Conservation (phyloP, 2,113 vertebrate genomes). For the Scortum barcoo region DNA sequence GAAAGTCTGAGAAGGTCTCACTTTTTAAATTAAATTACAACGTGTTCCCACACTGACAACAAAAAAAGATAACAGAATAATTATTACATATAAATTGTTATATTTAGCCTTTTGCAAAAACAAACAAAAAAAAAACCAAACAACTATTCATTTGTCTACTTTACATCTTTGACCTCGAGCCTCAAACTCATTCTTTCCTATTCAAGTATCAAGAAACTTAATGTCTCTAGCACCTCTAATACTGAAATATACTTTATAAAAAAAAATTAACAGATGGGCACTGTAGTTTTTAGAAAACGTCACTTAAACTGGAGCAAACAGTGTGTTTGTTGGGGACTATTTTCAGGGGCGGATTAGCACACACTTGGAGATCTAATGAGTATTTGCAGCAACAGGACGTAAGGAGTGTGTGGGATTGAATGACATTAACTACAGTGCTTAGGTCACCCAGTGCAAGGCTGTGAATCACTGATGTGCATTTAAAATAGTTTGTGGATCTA, state of each 20-base stretch:
- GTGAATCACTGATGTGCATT: neutral
- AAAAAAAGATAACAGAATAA: no score
- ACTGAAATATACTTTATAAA: neutral
- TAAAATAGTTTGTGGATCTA: neutral
- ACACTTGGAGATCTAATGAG: neutral
- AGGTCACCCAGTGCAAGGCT: neutral
- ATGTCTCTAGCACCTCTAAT: neutral
- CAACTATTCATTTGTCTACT: neutral
- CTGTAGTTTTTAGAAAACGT: neutral
- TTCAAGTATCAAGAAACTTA: no score
- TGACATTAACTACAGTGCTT: neutral
- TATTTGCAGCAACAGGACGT: neutral
- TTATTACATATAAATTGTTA: no score
- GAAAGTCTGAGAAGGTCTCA: no score
- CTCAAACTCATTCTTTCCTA: neutral
- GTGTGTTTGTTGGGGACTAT: neutral
- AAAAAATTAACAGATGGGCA: neutral
- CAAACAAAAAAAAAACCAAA: neutral
- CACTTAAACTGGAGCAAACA: neutral
- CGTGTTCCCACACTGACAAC: no score
- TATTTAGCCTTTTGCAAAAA: no score
- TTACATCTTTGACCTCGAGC: neutral
- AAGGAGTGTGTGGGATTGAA: neutral
- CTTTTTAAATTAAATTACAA: no score
- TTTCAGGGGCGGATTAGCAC: neutral